Conservation (phyloP, 1,140 invertebrate species). For the Ditylenchus dipsaci region DNA sequence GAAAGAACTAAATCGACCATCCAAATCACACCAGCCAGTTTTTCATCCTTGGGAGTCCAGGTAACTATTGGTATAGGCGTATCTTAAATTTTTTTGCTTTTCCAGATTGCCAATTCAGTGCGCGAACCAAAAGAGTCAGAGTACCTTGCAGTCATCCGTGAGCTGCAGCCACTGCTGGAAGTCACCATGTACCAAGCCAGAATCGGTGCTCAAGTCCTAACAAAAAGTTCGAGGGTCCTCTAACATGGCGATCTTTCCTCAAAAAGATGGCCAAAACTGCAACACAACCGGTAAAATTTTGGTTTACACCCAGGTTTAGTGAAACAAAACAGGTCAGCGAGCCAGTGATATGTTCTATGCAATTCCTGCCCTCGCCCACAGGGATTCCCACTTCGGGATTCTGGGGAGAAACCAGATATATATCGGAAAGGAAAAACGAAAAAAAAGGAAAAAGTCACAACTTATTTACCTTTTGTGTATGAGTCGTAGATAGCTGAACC, state of each 20-base stretch:
- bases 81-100: neutral
- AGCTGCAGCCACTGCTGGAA: constrained; percentile 28
- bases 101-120: constrained; percentile 28
- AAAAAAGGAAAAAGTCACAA: too few relatives aligned
- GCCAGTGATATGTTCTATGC: too few relatives aligned
- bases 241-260: constrained; percentile 37
- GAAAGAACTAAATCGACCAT: neutral
- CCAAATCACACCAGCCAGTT: constrained; percentile 4
- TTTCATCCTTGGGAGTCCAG: constrained; percentile 3
- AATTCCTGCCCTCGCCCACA: too few relatives aligned
- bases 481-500: too few relatives aligned
- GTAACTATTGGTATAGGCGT: neutral
- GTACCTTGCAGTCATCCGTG: constrained; percentile 37
- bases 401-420: too few relatives aligned
- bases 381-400: too few relatives aligned
- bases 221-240: constrained; percentile 23
- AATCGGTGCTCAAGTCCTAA: neutral
- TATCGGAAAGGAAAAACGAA: too few relatives aligned
- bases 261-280: constrained; percentile 24
- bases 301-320: too few relatives aligned
- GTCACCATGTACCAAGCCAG: constrained; percentile 19
- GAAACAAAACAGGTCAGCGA: too few relatives aligned
- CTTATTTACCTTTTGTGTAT: too few relatives aligned
- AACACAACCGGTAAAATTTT: constrained; percentile 14
- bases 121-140: constrained; percentile 40